Evolutionary conservation across 1,140 invertebrate genomes (phyloP), one percentile per base, ranked within the genome.

Genomic region (Trachymyrmex cornetzi): DNA sequence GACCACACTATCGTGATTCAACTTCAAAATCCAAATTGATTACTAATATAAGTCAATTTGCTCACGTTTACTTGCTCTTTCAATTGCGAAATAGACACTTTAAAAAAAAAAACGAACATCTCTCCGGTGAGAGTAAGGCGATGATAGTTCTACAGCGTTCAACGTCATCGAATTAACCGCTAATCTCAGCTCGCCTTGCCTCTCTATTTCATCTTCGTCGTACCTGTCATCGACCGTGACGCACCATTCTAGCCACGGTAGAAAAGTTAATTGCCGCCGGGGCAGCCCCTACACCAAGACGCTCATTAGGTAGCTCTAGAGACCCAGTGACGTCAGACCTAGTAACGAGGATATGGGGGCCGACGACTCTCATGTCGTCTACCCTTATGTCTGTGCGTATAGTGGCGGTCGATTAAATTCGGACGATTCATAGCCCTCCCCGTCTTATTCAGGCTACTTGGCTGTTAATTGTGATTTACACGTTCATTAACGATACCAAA

Each of bases 391-490:
- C 55, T 63, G 19, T 69, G 44, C 77, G 57, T 61, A 90, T 87
- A 88, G 89, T 80, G 89, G 89, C 84, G 67, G 88, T 85, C 89
- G 80, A 90, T 89, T 89, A 63, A 69, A 87, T 87, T 55, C 77
- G 64, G 48, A 38, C 72, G 53, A 85, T 89, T 61, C 84, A 22
- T 19, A 53, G 50, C 66, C 74, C 64, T 34, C 74, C 64, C 64
- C 67, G 67, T 90, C 59, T 71, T 81, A 50, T 86, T 88, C 89
- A 77, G 81, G 79, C 79, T 90, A 88, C 84, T 88, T 87, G 90
- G 77, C 79, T 74, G 66, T 91, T 91, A 63, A 64, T 88, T 77
- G 67, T 91, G 89, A 91, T 91, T 91, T 91, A 91, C 90, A 90
- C 90, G 87, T 14, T 91, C 90, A 90, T 91, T 90, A 91, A 91